Percentiles rank a stretch among this genome's conserved stretches.
Conservation (phyloP, 2,888 invertebrate species). For the Icerya purchasi region DNA sequence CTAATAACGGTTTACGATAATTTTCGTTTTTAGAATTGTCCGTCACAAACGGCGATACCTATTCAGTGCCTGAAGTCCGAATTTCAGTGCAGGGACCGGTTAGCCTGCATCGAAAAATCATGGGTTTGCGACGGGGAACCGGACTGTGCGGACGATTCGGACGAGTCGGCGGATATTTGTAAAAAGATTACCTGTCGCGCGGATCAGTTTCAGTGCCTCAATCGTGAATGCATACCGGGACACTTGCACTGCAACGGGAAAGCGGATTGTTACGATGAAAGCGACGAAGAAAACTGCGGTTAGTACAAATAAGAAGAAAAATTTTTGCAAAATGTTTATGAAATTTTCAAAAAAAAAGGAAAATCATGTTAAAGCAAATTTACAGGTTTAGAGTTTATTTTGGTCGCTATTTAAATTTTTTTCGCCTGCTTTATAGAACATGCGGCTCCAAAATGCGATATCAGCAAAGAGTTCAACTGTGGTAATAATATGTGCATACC, state of each 20-base stretch:
- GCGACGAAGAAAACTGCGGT: constrained; percentile 69
- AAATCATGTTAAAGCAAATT: neutral
- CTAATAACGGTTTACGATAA: too few relatives aligned
- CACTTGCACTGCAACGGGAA: constrained; percentile 62
- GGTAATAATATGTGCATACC: constrained; percentile 67
- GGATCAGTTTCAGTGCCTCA: constrained; percentile 67
- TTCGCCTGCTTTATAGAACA: constrained; percentile 25
- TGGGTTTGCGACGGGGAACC: constrained; percentile 71
- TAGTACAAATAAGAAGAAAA: too few relatives aligned
- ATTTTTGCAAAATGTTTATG: too few relatives aligned
- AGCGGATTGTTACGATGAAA: constrained; percentile 59
- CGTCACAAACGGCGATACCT: constrained; percentile 16
- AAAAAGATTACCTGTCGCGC: constrained; percentile 54
- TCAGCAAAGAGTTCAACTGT: constrained; percentile 60
- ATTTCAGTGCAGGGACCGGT: constrained; percentile 55
- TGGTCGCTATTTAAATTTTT: neutral
- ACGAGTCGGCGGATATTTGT: constrained; percentile 39
- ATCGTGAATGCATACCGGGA: constrained; percentile 56
- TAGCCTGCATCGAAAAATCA: constrained; percentile 55
- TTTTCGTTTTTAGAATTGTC: constrained; percentile 40
- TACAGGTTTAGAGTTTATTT: constrained; percentile 18
- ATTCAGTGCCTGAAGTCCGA: constrained; percentile 29
- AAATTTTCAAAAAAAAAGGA: too few relatives aligned
- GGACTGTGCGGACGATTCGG: constrained; percentile 58
- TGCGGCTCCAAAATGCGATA: constrained; percentile 43